Base-by-base conservation (phyloP, 2,797 vertebrate genomes). In the Sebastolobus alascanus region DNA sequence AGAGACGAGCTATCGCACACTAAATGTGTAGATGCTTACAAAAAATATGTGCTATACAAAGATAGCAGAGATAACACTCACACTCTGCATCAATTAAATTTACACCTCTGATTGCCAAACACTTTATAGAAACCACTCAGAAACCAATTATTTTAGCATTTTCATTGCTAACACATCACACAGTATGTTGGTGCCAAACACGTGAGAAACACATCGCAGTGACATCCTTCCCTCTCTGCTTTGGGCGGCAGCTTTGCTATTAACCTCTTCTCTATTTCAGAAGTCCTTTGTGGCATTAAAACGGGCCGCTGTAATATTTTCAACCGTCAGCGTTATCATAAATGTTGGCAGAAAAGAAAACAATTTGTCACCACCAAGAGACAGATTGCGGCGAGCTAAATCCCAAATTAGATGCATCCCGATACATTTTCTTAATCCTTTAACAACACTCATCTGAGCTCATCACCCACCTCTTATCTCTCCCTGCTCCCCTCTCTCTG, bases 381-480 rank as follows among this genome's bases (percentile, higher is more conserved):
- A 89, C 89, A 94, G 84, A 92, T 85, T 92, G 88, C 64, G 74
- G 55, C 80, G 63, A 75, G 75, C 77, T 87, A 79, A 91, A 90
- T 84, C 85, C 82, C 72, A 88, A 91, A 94, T 95, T 91, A 93
- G 90, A 93, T 88, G 77, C 79, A 87, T 91, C 85, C 77, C 86
- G 87, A 89, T 89, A 80, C 86, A 90, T 14, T 89, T 86, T 89
- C 82, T 83, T 95, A 95, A 96, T 95, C 95, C 92, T 87, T 89
- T 93, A 94, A 95, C 90, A 92, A 90, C 71, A 56, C 72, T 92
- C 89, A 94, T 92, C 89, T 88, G 52, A 65, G 71, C 75, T 71
- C 73, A 68, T 81, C 79, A 65, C 60, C 60, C 80, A 61, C 68
- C 46, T 35, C 43, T 73, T n/a, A 73, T 85, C 84, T 69, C 82